These are phyloP conservation scores for Takifugu rubripes DNA, from an alignment of 2,797 vertebrate species.

Conservation along the genomic window DNA sequence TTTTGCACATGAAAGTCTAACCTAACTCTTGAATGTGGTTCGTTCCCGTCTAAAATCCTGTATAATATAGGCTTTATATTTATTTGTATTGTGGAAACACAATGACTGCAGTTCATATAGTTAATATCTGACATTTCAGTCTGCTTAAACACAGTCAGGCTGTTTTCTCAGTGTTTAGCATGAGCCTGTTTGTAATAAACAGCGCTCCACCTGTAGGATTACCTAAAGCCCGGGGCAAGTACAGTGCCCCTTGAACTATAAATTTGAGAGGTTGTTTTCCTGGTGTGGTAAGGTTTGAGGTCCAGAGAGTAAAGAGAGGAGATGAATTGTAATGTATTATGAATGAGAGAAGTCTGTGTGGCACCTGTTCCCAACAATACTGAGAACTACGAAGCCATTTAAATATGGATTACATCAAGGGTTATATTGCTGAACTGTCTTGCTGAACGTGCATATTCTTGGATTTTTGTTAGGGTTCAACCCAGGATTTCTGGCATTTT, in stretches of 20 bases:
- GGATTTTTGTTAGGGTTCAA: too few relatives aligned
- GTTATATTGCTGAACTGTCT: too few relatives aligned
- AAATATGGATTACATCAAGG: too few relatives aligned
- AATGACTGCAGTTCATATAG: neutral
- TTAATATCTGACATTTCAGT: neutral
- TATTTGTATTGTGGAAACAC: neutral
- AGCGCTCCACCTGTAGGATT: neutral
- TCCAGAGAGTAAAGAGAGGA: too few relatives aligned
- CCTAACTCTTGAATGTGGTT: neutral
- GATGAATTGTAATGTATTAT: too few relatives aligned
- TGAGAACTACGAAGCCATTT: too few relatives aligned
- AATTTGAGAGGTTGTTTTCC: neutral
- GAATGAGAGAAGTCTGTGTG: too few relatives aligned
- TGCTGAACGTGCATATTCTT: too few relatives aligned
- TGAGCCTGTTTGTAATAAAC: neutral
- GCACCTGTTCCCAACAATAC: too few relatives aligned
- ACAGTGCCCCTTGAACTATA: neutral
- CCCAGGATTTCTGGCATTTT: too few relatives aligned
- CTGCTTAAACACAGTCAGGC: too few relatives aligned
- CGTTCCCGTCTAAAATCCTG: too few relatives aligned
- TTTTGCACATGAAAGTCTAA: slow-evolving; percentile 1
- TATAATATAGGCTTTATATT: neutral
- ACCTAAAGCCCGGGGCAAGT: neutral
- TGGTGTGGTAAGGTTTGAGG: neutral
- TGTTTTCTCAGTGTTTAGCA: neutral